Evolutionary conservation across 2,888 invertebrate genomes (phyloP).

Genomic region (Athalia circularis): DNA sequence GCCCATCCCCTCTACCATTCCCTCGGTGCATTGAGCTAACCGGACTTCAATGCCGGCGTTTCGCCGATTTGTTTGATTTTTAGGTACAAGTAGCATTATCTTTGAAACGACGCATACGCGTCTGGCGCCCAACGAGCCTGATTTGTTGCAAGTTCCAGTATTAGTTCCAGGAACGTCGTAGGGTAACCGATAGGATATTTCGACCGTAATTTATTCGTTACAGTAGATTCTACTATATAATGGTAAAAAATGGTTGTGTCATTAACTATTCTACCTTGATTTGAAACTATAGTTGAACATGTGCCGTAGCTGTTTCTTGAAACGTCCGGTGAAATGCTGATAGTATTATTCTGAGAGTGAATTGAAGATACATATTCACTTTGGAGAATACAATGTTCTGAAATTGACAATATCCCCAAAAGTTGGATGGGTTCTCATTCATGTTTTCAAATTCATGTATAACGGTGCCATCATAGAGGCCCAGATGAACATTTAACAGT

Average conservation of each 20-base stretch:
- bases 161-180: too few species aligned
- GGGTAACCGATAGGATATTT: too few species aligned
- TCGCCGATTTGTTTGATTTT: too few species aligned
- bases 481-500: neutral
- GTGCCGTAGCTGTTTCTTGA: too few species aligned
- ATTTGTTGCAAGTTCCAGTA: too few species aligned
- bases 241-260: neutral
- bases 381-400: neutral
- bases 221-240: neutral
- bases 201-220: too few species aligned
- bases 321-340: neutral
- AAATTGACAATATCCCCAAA: conserved; percentile 4
- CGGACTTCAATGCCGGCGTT: too few species aligned
- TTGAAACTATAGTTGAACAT: neutral
- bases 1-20: too few species aligned
- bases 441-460: conserved; percentile 9
- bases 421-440: neutral
- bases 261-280: neutral
- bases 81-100: too few species aligned
- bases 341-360: neutral
- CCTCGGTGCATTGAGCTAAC: too few species aligned
- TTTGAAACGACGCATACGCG: too few species aligned
- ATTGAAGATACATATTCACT: neutral
- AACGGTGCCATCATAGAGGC: neutral
- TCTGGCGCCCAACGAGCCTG: too few species aligned